These are phyloP conservation scores for Myiotriccus ornatus DNA, from an alignment of 2,797 vertebrate genomes.

Conservation along the genomic window DNA sequence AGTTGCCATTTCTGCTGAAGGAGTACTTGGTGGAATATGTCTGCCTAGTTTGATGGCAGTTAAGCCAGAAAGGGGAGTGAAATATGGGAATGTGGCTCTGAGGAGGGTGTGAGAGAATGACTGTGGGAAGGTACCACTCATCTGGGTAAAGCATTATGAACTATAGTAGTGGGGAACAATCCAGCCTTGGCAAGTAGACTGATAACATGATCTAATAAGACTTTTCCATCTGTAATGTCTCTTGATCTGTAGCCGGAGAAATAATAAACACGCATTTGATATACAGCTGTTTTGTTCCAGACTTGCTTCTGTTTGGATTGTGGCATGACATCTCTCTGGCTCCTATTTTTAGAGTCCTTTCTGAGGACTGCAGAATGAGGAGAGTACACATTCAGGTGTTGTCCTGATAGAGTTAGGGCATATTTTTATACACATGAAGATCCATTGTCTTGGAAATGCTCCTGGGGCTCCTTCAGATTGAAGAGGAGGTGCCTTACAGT, in stretches of 20 bases:
- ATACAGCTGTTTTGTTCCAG: background rate
- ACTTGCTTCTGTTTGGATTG: slow-evolving; percentile 2
- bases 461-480: background rate
- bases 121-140: background rate
- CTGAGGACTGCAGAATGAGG: background rate
- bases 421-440: background rate
- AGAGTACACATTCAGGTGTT: background rate
- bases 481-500: background rate
- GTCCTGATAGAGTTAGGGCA: background rate
- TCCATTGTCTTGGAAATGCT: background rate
- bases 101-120: background rate
- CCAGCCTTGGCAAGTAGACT: background rate
- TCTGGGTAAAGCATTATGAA: slow-evolving; percentile 25
- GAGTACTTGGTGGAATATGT: background rate
- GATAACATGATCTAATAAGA: slow-evolving; percentile 28
- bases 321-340: background rate
- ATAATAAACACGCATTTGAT: background rate
- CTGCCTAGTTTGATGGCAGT: background rate
- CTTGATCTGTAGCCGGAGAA: slow-evolving; percentile 3
- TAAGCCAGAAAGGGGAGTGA: background rate
- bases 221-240: slow-evolving; percentile 45
- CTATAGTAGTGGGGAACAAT: background rate
- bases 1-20: background rate
- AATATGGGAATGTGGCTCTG: background rate
- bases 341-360: background rate